Conservation (phyloP, 2,888 invertebrate species). For the Ophraella communa region DNA sequence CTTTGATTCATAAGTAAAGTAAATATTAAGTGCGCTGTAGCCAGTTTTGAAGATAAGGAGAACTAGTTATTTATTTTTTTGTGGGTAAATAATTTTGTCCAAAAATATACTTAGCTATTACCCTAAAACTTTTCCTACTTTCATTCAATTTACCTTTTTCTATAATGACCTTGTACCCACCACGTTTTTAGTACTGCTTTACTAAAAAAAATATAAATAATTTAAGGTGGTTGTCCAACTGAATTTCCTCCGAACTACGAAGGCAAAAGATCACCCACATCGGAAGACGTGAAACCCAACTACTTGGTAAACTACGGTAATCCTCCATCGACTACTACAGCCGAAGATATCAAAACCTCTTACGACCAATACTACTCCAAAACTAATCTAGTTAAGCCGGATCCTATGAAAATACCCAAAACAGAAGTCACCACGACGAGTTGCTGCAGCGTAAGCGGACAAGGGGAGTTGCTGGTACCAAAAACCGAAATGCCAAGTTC, state of each 20-base stretch:
- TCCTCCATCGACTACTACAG: slow-evolving; percentile 40
- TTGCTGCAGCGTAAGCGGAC: slow-evolving; percentile 60
- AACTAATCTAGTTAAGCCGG: slow-evolving; percentile 52
- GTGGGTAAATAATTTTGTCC: too few species aligned
- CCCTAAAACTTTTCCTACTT: too few species aligned
- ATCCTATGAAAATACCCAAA: slow-evolving; percentile 64
- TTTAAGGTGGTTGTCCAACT: slow-evolving; percentile 39
- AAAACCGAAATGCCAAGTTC: slow-evolving; percentile 67
- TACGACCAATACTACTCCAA: slow-evolving; percentile 54
- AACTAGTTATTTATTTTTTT: too few species aligned
- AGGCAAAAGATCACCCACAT: slow-evolving; percentile 51
- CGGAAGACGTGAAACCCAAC: slow-evolving; percentile 60
- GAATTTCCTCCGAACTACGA: slow-evolving; percentile 56
- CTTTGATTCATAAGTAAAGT: too few species aligned
- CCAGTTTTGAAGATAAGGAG: too few species aligned
- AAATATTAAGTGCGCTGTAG: too few species aligned
- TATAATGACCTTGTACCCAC: too few species aligned
- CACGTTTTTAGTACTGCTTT: background rate
- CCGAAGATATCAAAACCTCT: slow-evolving; percentile 47
- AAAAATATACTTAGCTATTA: too few species aligned
- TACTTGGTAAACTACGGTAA: slow-evolving; percentile 56
- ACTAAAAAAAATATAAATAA: background rate
- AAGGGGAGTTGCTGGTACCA: slow-evolving; percentile 69
- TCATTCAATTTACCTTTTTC: too few species aligned
- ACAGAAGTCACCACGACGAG: slow-evolving; percentile 58